Evolutionary conservation across 2,797 vertebrate genomes (phyloP), one percentile per base, ranked within the genome.

Genomic region (Monodelphis domestica): DNA sequence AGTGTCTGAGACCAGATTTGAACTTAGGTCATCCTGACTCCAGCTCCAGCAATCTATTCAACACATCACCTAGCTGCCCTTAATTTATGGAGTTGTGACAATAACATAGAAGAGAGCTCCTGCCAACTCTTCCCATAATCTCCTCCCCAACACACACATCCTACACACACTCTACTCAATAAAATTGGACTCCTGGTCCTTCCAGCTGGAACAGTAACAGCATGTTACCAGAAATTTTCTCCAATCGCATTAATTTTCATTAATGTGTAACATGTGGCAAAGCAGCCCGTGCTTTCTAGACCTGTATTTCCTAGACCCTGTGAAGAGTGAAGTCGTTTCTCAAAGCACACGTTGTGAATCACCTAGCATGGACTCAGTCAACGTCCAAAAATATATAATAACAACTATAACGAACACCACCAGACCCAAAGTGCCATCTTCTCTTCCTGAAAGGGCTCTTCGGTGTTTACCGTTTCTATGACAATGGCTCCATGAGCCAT

Each of bases 161-260:
- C 59, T n/a, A 88, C 93, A 84, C 90, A 17, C 89, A 91, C n/a
- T 28, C 30, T 96, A 87, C 78, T 91, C 84, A 55, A 53, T 96
- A 91, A 70, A 95, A 96, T 52, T 96, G 55, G 95, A 93, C 57
- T 91, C 96, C 87, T 52, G 12, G 96, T 96, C 91, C 95, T 96
- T 56, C 91, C 91, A 96, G 84, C 91, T 87, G 94, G 88, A 93
- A 38, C 54, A 92, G 12, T 52, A 89, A 53, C 70, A 90, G 50
- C 14, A 28, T 84, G 54, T 94, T 94, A 94, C 94, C 38, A 95
- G 92, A 33, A 96, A 95, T 54, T 63, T 89, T 54, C 50, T 90
- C 50, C 33, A 56, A 3, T 88, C 5, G 1, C 3, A 30, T 91
- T 88, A 90, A 95, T 95, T 97, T 57, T 93, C 2, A 51, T 95